phyloP scores from a whole-genome alignment of 2,797 vertebrate genomes.

The Gambusia yucatana region DNA sequence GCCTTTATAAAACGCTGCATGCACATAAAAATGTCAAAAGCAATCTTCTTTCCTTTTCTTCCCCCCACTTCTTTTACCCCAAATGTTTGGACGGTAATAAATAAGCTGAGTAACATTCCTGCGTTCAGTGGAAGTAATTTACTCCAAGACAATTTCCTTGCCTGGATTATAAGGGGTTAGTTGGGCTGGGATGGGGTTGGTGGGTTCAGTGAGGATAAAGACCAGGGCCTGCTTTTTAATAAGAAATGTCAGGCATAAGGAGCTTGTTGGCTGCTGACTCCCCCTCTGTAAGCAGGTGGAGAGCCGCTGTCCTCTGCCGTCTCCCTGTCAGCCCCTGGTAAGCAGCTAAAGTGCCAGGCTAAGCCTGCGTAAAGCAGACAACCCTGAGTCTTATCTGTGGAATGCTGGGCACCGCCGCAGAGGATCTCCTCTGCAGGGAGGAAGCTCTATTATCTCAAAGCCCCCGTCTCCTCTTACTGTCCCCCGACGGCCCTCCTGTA shows the following conservation, averaged over 20 bases:
- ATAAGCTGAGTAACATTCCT: slow-evolving; percentile 3
- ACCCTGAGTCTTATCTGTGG: slow-evolving; percentile 73
- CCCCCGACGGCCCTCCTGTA: slow-evolving; percentile 42
- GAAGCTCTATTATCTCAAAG: slow-evolving; percentile 67
- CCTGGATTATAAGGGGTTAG: slow-evolving; percentile 26
- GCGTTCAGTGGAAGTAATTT: slow-evolving; percentile 15
- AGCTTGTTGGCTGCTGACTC: slow-evolving; percentile 57
- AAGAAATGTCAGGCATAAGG: slow-evolving; percentile 47
- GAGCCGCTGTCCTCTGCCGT: slow-evolving; percentile 26
- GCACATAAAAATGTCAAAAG: not conserved
- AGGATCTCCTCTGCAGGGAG: slow-evolving; percentile 67
- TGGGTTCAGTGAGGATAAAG: slow-evolving; percentile 12
- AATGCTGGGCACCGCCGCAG: slow-evolving; percentile 69
- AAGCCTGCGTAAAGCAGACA: slow-evolving; percentile 67
- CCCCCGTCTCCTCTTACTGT: slow-evolving; percentile 60
- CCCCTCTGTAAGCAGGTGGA: slow-evolving; percentile 48
- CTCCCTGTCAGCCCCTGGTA: slow-evolving; percentile 46
- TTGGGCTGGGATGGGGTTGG: slow-evolving; percentile 27
- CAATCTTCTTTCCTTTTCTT: not conserved
- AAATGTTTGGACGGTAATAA: slow-evolving; percentile 1
- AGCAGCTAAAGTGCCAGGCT: slow-evolving; percentile 68
- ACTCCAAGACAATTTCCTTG: slow-evolving; percentile 22
- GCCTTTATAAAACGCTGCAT: not conserved
- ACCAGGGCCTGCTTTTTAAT: slow-evolving; percentile 23
- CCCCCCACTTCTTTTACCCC: not conserved